Percentiles rank a stretch among this genome's conserved stretches.
Evolutionary conservation across 2,113 vertebrate species (phyloP).

Genomic region (Oryzias celebensis): DNA sequence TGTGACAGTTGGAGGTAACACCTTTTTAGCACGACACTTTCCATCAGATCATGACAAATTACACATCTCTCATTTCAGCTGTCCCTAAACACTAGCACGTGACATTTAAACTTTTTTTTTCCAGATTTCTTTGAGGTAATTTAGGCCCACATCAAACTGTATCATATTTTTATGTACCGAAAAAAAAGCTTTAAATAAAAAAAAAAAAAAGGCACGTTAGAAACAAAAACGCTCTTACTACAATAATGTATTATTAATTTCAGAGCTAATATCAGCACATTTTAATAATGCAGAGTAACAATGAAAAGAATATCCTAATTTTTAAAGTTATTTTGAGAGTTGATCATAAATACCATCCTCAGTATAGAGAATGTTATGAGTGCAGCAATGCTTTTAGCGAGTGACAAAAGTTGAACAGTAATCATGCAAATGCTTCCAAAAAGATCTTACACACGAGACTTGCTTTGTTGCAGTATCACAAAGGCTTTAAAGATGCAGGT

Average conservation of each 20-base stretch:
- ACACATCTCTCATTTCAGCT: slow-evolving; percentile 57
- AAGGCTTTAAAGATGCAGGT: slow-evolving; percentile 19
- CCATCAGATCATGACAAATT: slow-evolving; percentile 57
- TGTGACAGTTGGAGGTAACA: slow-evolving; percentile 69
- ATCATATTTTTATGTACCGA: no score
- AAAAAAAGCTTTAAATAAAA: background rate
- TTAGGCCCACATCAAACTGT: no score
- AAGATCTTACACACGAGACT: background rate
- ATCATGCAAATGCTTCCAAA: background rate
- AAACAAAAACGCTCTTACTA: background rate
- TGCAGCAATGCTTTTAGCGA: no score
- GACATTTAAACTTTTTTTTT: background rate
- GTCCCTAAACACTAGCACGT: slow-evolving; percentile 8
- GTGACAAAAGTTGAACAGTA: no score
- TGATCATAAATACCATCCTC: no score
- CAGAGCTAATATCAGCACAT: background rate
- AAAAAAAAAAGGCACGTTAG: background rate
- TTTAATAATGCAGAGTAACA: background rate
- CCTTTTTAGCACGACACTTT: slow-evolving; percentile 50
- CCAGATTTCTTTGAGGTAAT: background rate
- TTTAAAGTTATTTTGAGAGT: no score
- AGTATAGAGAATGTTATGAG: no score
- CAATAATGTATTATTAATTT: background rate
- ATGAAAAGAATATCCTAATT: no score
- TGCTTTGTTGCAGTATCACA: slow-evolving; percentile 8